phyloP scores from a whole-genome alignment of 1,140 invertebrate genomes.

The Drosophila teissieri region DNA sequence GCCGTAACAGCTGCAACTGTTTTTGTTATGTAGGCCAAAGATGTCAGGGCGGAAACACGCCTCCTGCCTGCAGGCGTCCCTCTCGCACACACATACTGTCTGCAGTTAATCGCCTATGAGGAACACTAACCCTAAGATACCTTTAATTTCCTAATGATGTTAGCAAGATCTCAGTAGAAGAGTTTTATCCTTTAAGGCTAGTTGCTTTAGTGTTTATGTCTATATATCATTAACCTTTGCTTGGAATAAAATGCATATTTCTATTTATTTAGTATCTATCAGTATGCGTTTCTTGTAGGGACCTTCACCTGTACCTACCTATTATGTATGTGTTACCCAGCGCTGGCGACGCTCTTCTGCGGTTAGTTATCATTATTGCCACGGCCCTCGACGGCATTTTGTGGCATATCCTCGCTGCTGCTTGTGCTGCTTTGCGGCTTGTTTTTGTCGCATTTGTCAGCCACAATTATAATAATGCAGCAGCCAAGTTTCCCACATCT shows the following conservation, averaged over 20 bases:
- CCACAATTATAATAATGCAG: constrained; percentile 72
- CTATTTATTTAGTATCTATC: too few relatives aligned
- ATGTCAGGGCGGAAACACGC: constrained; percentile 49
- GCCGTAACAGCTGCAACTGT: constrained; percentile 75
- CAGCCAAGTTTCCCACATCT: constrained; percentile 44
- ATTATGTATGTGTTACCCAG: constrained; percentile 22
- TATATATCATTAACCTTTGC: too few relatives aligned
- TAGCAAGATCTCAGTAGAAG: too few relatives aligned
- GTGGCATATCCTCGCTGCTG: constrained; percentile 41
- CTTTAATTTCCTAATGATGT: neutral
- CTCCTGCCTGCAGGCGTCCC: constrained; percentile 42
- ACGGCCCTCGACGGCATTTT: constrained; percentile 62
- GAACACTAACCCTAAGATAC: accelerated
- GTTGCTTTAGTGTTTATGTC: too few relatives aligned
- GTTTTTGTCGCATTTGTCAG: constrained; percentile 74
- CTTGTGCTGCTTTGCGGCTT: constrained; percentile 26
- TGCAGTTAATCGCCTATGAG: constrained; percentile 6
- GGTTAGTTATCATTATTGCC: constrained; percentile 79
- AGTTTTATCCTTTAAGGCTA: too few relatives aligned
- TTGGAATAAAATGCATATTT: too few relatives aligned
- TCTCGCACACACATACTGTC: constrained; percentile 26
- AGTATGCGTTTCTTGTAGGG: neutral
- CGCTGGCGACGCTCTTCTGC: constrained; percentile 62
- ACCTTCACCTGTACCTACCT: constrained; percentile 11
- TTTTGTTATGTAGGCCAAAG: constrained; percentile 79